phyloP scores from a whole-genome alignment of 2,113 vertebrate species.

The Sardina pilchardus region DNA sequence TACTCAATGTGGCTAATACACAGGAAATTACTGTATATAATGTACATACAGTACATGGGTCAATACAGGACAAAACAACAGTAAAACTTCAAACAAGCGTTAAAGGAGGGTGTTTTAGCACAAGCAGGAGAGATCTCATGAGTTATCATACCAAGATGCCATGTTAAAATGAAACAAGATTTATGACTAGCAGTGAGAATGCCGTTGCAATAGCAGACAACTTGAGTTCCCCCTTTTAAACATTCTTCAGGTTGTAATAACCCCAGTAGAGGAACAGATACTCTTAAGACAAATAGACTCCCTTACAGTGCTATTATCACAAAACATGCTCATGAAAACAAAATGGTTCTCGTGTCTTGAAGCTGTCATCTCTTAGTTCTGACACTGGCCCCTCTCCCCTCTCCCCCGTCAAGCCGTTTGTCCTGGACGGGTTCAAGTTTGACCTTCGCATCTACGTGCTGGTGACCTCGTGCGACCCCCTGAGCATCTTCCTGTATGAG shows the following conservation, averaged over 20 bases:
- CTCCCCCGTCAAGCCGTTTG: constrained; percentile 53
- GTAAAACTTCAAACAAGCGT: background rate
- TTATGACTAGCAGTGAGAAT: background rate
- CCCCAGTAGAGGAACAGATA: too few relatives aligned
- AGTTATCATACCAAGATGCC: background rate
- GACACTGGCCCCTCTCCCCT: background rate
- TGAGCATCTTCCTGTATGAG: constrained; percentile 61
- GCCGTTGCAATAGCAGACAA: background rate
- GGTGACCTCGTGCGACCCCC: constrained; percentile 67
- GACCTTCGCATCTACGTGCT: constrained; percentile 69
- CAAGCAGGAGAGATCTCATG: background rate
- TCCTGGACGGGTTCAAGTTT: constrained; percentile 68
- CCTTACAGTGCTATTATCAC: too few relatives aligned
- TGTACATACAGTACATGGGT: too few relatives aligned
- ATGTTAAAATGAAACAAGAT: background rate
- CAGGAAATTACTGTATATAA: too few relatives aligned
- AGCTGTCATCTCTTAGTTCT: background rate
- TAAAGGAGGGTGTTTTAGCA: too few relatives aligned
- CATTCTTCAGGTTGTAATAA: background rate
- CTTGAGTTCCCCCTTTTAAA: background rate
- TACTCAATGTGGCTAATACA: too few relatives aligned
- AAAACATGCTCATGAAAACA: too few relatives aligned
- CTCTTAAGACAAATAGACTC: too few relatives aligned
- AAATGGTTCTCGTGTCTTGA: background rate
- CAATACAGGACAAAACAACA: background rate